Base-by-base conservation (phyloP, 1,140 invertebrate species). In the Teleopsis dalmanni region DNA sequence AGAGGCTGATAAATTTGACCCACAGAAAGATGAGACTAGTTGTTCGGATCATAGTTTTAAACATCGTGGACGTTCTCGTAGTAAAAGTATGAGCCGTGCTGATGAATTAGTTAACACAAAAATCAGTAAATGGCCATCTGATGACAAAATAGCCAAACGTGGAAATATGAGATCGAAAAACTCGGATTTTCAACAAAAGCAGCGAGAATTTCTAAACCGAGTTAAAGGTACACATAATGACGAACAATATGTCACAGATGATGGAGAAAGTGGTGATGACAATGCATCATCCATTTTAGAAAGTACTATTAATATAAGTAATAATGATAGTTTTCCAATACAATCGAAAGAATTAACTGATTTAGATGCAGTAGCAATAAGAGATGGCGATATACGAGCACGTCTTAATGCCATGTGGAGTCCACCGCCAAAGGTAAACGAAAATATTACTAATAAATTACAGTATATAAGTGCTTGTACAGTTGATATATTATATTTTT, bases 171-270 rank as follows among this genome's bases (percentile, higher is more conserved):
- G 78, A 35, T 79, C 75, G 16, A 73, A 78, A 55, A 80, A 79
- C 59, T 73, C 76, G 18, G 78, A 80, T 29, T 79, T 80, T 70
- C 73, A 74, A 0, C 71, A 72, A 35, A 80, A 79, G 55, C 76
- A 79, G 19, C 74, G 70, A 40, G 73, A 74, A 41, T 79, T 80
- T 55, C 57, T 80, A 1, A 73, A 74, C 52, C 73, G 57, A 13
- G 34, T 66, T 8, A 56, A 57, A 6, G 38, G 57, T 37, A 25
- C 42, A n/a, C 21, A 33, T 4, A 58, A 53, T 2, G 10, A 43
- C 6, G 52, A 41, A 31, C 5, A 25, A 10, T 47, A 50, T 25
- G 40, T 23, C 14, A 21, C 19, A 10, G 45, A 54, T 13, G 41
- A 47, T 43, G 41, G 26, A 16, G 41, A 43, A 27, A 25, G 41